Conservation (phyloP, 2,888 invertebrate species). For the Leptinotarsa haldemani region DNA sequence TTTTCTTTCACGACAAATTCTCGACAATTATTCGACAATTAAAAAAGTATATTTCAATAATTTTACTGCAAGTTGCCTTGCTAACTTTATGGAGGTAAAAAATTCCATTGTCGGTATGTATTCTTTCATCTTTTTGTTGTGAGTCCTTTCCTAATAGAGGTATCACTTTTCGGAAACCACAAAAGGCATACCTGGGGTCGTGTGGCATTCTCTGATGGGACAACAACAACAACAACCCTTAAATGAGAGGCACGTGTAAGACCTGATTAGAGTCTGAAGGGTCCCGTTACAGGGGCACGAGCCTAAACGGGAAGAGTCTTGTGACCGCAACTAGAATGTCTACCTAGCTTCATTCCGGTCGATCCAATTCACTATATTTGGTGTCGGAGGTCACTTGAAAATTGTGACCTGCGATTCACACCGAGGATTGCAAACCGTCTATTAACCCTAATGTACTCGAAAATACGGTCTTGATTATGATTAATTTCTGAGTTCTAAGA, state of each 20-base stretch:
- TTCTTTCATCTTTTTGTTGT: slow-evolving; percentile 21
- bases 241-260: slow-evolving; percentile 19
- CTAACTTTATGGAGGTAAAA: too few species aligned
- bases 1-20: too few species aligned
- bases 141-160: not conserved
- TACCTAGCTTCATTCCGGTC: slow-evolving; percentile 13
- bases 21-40: too few species aligned
- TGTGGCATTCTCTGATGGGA: slow-evolving; percentile 23
- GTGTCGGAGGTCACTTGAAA: slow-evolving; percentile 1
- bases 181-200: slow-evolving; percentile 20
- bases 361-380: not conserved
- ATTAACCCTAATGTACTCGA: slow-evolving; percentile 26
- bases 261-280: not conserved
- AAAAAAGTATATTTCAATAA: too few species aligned
- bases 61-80: too few species aligned
- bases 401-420: slow-evolving; percentile 12
- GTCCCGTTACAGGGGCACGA: slow-evolving; percentile 6
- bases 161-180: slow-evolving; percentile 15
- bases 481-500: slow-evolving; percentile 17
- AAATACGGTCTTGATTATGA: slow-evolving; percentile 19
- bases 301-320: slow-evolving; percentile 2
- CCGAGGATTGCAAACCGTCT: slow-evolving; percentile 14
- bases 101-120: not conserved
- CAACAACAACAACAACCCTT: slow-evolving; percentile 26
- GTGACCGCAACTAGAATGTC: slow-evolving; percentile 3